These are phyloP conservation scores for Diaphora mendica DNA, from an alignment of 2,888 invertebrate genomes.

Conservation along the genomic window DNA sequence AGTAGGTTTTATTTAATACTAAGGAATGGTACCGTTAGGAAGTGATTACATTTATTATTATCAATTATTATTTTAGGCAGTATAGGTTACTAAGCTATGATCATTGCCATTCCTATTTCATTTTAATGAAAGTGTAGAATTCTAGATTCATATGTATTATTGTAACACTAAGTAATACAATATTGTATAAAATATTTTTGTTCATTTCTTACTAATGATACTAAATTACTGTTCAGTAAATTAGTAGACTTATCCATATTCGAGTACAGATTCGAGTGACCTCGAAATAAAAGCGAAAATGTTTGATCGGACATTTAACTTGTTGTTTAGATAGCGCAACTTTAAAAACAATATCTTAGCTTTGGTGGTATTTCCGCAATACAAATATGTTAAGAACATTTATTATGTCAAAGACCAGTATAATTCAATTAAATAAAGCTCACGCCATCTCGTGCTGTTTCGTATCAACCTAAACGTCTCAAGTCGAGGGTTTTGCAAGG, in stretches of 20 bases:
- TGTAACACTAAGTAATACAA: too few relatives aligned
- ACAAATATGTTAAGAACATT: background rate
- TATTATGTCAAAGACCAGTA: background rate
- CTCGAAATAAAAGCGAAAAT: background rate
- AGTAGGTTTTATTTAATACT: background rate
- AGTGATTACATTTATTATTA: background rate
- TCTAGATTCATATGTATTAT: too few relatives aligned
- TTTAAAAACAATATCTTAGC: background rate
- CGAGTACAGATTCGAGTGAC: background rate
- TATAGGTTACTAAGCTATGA: background rate
- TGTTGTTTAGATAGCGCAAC: background rate
- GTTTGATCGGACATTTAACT: background rate
- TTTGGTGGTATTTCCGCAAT: background rate
- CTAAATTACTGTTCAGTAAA: background rate
- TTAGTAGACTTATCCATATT: background rate
- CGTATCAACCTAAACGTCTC: slow-evolving; percentile 31
- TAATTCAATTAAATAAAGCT: slow-evolving; percentile 30
- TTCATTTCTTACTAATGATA: too few relatives aligned
- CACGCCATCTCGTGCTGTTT: slow-evolving; percentile 26
- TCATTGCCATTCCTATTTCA: slow-evolving; percentile 2
- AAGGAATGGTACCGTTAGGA: too few relatives aligned
- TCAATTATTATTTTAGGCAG: background rate
- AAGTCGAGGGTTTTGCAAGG: slow-evolving; percentile 75
- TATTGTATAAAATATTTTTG: too few relatives aligned
- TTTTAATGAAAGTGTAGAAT: background rate